Evolutionary conservation across 2,113 vertebrate species (phyloP).

Genomic region (Tachycineta bicolor): DNA sequence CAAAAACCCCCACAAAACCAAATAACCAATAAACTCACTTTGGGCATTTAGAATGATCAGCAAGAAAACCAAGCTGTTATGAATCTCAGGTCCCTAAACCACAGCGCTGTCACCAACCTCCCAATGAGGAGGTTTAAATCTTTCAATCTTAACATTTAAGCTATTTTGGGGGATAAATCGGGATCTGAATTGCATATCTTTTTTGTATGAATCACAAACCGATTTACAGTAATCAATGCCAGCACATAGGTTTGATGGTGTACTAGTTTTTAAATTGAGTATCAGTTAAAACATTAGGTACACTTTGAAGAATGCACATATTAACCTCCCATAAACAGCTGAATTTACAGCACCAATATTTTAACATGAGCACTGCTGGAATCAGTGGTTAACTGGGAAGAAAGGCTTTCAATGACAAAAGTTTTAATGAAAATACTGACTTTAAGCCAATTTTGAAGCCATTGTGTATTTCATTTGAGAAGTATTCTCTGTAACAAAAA

Average conservation of each 20-base stretch:
- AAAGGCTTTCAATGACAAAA: background rate
- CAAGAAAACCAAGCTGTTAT: background rate
- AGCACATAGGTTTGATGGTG: conserved; percentile 35
- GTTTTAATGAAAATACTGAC: conserved; percentile 24
- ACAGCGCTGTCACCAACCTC: conserved; percentile 31
- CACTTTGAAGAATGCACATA: conserved; percentile 51
- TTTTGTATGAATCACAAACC: conserved; percentile 33
- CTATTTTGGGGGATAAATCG: conserved; percentile 2
- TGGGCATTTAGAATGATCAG: background rate
- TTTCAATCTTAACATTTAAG: background rate
- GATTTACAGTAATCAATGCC: conserved; percentile 36
- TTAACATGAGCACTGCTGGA: conserved; percentile 33
- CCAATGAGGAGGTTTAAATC: background rate
- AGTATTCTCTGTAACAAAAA: background rate
- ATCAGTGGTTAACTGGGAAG: conserved; percentile 14
- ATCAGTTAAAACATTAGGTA: conserved; percentile 54
- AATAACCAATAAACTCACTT: background rate
- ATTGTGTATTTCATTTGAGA: background rate
- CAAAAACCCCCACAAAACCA: background rate
- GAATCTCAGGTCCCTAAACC: conserved; percentile 1
- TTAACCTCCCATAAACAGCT: conserved; percentile 51
- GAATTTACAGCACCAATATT: conserved; percentile 69
- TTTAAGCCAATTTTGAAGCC: conserved; percentile 29
- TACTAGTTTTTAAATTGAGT: background rate
- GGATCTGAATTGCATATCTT: conserved; percentile 12